phyloP scores from a whole-genome alignment of 2,113 vertebrate genomes.

The Oceanodroma tethys region DNA sequence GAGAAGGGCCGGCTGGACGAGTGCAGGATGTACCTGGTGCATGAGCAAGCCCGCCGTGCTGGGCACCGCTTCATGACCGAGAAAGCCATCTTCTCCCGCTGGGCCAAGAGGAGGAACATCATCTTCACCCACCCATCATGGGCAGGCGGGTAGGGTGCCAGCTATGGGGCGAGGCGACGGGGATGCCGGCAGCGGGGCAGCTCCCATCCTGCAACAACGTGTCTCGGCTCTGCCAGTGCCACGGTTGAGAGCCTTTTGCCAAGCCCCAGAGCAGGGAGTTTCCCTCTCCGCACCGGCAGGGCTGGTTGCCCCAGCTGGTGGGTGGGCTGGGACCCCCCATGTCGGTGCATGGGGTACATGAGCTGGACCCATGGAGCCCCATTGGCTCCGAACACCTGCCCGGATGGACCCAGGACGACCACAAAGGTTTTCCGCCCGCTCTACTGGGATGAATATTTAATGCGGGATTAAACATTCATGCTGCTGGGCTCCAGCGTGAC shows the following conservation, averaged over 20 bases:
- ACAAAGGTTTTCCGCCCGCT: not conserved
- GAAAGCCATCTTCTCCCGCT: slow-evolving; percentile 90
- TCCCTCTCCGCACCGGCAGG: rapidly evolving
- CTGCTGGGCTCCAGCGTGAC: not conserved
- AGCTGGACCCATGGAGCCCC: not conserved
- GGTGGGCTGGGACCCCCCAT: not conserved
- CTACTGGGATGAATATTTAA: not conserved
- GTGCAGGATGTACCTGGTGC: slow-evolving; percentile 87
- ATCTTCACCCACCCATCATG: slow-evolving; percentile 84
- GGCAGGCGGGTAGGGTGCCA: slow-evolving; percentile 9
- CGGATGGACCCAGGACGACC: not conserved
- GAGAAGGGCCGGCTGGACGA: slow-evolving; percentile 83
- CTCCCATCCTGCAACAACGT: not conserved
- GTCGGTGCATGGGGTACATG: rapidly evolving
- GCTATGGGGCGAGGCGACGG: rapidly evolving
- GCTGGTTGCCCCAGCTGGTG: not conserved
- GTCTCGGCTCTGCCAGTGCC: not conserved
- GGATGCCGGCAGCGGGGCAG: rapidly evolving
- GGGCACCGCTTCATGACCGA: slow-evolving; percentile 97
- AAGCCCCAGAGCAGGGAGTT: not conserved
- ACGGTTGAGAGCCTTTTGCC: not conserved
- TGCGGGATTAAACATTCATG: not conserved
- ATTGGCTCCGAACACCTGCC: rapidly evolving
- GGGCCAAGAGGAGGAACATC: slow-evolving; percentile 83
- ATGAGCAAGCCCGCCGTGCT: slow-evolving; percentile 76